Evolutionary conservation across 2,888 invertebrate genomes (phyloP).

Genomic region (Caenorhabditis parvicauda): DNA sequence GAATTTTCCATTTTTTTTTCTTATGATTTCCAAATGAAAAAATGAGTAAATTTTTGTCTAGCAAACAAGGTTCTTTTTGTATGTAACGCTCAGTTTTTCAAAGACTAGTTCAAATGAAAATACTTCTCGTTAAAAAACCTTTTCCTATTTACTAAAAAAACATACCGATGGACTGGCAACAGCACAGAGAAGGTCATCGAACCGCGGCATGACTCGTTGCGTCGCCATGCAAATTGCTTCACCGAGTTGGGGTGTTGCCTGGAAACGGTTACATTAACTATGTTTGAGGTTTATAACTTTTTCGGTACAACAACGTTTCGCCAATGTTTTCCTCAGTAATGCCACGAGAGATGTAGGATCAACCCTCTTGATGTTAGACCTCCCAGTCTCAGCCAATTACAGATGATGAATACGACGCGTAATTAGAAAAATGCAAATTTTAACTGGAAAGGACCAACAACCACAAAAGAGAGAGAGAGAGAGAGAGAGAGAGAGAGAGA

Average conservation of each 20-base stretch:
- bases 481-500: too few relatives aligned
- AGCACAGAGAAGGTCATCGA: constrained; percentile 49
- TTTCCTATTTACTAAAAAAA: constrained; percentile 1
- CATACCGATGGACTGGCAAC: constrained; percentile 43
- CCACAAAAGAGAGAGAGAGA: too few relatives aligned
- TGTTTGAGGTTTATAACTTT: too few relatives aligned
- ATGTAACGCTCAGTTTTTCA: not conserved
- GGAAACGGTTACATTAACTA: not conserved
- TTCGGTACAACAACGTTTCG: too few relatives aligned
- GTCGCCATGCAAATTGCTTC: constrained; percentile 52
- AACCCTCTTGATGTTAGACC: too few relatives aligned
- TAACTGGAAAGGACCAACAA: too few relatives aligned
- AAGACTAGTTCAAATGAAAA: not conserved
- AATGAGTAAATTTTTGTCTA: not conserved
- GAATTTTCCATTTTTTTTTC: not conserved
- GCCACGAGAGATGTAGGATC: too few relatives aligned
- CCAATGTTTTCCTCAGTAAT: not conserved
- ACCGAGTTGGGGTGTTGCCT: constrained; percentile 34
- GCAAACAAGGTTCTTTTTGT: too few relatives aligned
- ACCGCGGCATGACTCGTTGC: constrained; percentile 47
- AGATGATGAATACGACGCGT: too few relatives aligned
- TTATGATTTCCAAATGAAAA: not conserved
- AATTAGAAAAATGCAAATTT: too few relatives aligned
- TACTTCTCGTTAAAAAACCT: not conserved
- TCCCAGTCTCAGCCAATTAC: too few relatives aligned